These are phyloP conservation scores for Percopsis transmontana DNA, from an alignment of 2,113 vertebrate genomes.

Conservation along the genomic window DNA sequence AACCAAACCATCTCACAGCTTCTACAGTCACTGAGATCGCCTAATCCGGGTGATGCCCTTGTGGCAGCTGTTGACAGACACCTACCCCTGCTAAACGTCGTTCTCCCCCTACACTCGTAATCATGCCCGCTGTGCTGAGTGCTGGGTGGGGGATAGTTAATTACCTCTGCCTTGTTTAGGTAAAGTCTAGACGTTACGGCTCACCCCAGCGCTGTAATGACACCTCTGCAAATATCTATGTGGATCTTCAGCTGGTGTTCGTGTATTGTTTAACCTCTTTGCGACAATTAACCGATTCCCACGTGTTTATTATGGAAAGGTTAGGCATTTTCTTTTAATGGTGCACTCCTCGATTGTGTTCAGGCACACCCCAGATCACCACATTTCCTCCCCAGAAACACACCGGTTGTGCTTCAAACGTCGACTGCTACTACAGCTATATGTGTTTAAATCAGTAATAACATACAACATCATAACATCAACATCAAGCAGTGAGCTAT, in stretches of 20 bases:
- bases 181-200: slow-evolving; percentile 57
- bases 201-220: slow-evolving; percentile 6
- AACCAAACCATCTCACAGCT: slow-evolving; percentile 29
- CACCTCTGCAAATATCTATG: slow-evolving; percentile 9
- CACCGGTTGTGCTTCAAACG: too few relatives aligned
- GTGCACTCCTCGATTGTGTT: not conserved
- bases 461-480: too few relatives aligned
- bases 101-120: slow-evolving; percentile 8
- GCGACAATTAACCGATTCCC: not conserved
- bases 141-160: slow-evolving; percentile 21
- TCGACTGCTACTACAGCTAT: too few relatives aligned
- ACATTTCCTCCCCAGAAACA: too few relatives aligned
- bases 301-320: not conserved
- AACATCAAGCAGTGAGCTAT: too few relatives aligned
- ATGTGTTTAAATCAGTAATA: too few relatives aligned
- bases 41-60: slow-evolving; percentile 44
- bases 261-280: not conserved
- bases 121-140: slow-evolving; percentile 3
- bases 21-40: slow-evolving; percentile 21
- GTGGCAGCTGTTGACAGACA: slow-evolving; percentile 12
- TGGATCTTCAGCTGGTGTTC: slow-evolving; percentile 1
- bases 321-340: not conserved
- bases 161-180: slow-evolving; percentile 42
- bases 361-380: not conserved
- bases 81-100: slow-evolving; percentile 23